Percentiles rank a stretch among this genome's conserved stretches.
phyloP scores from a whole-genome alignment of 2,113 vertebrate species.

The Suricata suricatta region DNA sequence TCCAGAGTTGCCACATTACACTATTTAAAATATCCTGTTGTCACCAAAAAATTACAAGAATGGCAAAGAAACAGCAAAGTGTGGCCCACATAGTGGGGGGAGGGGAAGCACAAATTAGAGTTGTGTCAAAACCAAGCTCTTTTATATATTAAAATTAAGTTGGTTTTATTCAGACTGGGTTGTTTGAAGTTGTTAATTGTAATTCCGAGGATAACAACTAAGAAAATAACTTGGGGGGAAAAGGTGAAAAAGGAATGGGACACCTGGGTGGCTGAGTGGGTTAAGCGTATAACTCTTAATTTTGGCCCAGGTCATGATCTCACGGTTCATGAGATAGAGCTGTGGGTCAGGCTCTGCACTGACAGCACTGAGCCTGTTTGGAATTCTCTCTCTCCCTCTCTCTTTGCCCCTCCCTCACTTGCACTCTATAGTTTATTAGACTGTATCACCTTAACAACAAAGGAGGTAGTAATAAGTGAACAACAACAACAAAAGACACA shows the following conservation, averaged over 20 bases:
- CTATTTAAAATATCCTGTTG: background rate
- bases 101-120: background rate
- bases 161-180: background rate
- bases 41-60: background rate
- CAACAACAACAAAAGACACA: background rate
- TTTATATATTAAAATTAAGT: constrained; percentile 24
- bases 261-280: background rate
- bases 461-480: background rate
- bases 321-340: background rate
- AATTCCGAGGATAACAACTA: background rate
- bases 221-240: background rate
- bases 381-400: background rate
- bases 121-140: background rate
- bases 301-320: background rate
- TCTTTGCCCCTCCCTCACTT: background rate
- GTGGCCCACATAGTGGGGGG: no score
- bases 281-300: background rate
- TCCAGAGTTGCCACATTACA: background rate
- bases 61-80: background rate
- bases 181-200: constrained; percentile 29
- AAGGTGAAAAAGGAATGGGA: background rate
- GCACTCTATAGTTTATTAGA: background rate
- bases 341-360: background rate
- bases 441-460: background rate
- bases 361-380: background rate